phyloP scores from a whole-genome alignment of 2,113 vertebrate genomes.

The Octodon degus region DNA sequence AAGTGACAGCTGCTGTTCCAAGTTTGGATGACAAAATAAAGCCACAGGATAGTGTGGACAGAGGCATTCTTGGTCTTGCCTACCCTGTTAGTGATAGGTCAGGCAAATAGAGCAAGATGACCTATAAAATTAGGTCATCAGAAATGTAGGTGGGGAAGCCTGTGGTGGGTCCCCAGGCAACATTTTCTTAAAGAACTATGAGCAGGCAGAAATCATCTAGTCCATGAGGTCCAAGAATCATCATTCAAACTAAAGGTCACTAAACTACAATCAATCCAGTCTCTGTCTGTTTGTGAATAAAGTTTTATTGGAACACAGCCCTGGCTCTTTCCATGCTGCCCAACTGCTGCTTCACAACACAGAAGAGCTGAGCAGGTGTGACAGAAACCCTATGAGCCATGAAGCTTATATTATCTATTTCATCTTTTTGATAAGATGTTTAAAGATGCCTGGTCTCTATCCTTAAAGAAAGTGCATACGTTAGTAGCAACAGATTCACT shows the following conservation, averaged over 20 bases:
- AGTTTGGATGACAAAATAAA: conserved; percentile 12
- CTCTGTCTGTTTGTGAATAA: conserved; percentile 44
- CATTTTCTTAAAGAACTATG: conserved; percentile 18
- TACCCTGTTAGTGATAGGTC: neutral
- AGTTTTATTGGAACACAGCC: conserved; percentile 49
- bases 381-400: neutral
- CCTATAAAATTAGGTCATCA: neutral
- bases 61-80: neutral
- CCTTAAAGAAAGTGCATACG: neutral
- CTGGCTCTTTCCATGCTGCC: neutral
- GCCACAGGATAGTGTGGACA: neutral
- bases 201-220: neutral
- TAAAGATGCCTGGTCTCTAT: neutral
- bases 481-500: neutral
- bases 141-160: neutral
- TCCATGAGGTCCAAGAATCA: neutral
- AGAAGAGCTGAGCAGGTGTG: neutral
- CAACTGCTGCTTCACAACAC: neutral
- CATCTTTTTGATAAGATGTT: neutral
- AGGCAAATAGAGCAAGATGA: neutral
- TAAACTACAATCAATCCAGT: neutral
- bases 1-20: neutral
- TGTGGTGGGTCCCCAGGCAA: neutral
- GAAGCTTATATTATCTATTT: neutral
- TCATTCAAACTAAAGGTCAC: neutral